Percentiles rank a stretch among this genome's conserved stretches.
These are phyloP conservation scores for Carduelis carduelis DNA, from an alignment of 2,797 vertebrate species.

Conservation along the genomic window DNA sequence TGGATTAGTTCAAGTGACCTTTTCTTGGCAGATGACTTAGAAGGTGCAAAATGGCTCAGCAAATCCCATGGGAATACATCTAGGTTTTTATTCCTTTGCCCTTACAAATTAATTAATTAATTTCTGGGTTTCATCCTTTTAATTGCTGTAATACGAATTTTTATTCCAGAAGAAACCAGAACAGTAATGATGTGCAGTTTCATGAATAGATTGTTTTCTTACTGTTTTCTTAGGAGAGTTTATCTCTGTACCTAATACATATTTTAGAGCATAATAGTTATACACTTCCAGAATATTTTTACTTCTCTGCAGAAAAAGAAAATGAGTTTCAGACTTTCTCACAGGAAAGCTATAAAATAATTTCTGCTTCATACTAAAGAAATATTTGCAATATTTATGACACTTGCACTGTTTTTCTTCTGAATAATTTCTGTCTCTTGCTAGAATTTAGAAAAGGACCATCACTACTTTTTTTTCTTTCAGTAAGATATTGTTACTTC, in stretches of 20 bases:
- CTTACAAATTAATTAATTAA: background rate
- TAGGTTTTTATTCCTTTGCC: background rate
- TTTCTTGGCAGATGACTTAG: background rate
- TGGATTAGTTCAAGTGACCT: slow-evolving; percentile 3
- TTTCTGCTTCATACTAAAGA: background rate
- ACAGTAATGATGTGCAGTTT: background rate
- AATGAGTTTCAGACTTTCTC: background rate
- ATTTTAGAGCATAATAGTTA: background rate
- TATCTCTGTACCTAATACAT: background rate
- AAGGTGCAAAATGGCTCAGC: background rate
- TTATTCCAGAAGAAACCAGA: background rate
- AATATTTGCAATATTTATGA: background rate
- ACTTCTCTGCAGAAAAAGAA: background rate
- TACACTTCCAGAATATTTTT: background rate
- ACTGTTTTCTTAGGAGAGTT: background rate
- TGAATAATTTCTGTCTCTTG: slow-evolving; percentile 1
- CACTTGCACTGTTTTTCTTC: background rate
- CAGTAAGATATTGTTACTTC: slow-evolving; percentile 23
- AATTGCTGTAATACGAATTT: background rate
- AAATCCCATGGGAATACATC: background rate
- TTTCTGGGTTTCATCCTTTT: background rate
- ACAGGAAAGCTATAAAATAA: background rate
- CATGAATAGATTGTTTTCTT: background rate
- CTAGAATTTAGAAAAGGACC: background rate
- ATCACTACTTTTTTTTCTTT: background rate